A percentile compares a stretch with the other conserved stretches of the same genome.
phyloP scores from a whole-genome alignment of 2,113 vertebrate genomes.

The Nipponia nippon region DNA sequence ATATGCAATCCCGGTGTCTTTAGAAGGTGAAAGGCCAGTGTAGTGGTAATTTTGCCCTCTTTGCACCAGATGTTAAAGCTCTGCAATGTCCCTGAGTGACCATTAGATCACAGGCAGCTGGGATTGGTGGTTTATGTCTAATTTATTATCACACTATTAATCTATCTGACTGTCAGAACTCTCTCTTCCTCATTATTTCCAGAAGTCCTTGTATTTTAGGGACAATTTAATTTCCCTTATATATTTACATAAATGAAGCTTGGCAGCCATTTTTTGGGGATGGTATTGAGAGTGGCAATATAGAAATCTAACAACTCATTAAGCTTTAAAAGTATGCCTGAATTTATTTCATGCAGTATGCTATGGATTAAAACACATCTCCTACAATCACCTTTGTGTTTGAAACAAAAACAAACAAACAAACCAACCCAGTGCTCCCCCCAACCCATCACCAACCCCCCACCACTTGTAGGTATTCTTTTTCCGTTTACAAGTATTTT shows the following conservation, averaged over 20 bases:
- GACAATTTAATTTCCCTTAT: neutral
- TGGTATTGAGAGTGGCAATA: neutral
- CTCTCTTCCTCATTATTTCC: constrained; percentile 24
- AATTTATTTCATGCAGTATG: neutral
- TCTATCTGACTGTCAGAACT: constrained; percentile 25
- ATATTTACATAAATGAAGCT: neutral
- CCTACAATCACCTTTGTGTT: neutral
- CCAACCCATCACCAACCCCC: fast-evolving
- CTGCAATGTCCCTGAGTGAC: constrained; percentile 47
- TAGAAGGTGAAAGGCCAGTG: constrained; percentile 59
- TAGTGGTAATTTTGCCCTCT: constrained; percentile 60
- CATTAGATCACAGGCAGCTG: constrained; percentile 46
- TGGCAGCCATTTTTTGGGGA: neutral
- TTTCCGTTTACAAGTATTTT: neutral
- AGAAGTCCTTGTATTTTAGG: neutral
- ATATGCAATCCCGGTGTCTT: constrained; percentile 18
- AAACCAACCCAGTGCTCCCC: neutral
- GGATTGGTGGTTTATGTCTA: constrained; percentile 58
- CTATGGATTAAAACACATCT: neutral
- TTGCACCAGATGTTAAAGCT: constrained; percentile 65
- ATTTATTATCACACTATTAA: constrained; percentile 62
- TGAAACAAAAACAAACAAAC: neutral
- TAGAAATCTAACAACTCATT: neutral
- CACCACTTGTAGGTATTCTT: neutral
- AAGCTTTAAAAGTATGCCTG: neutral